phyloP scores from a whole-genome alignment of 1,140 invertebrate species.

The Muscidifurax raptorellus region DNA sequence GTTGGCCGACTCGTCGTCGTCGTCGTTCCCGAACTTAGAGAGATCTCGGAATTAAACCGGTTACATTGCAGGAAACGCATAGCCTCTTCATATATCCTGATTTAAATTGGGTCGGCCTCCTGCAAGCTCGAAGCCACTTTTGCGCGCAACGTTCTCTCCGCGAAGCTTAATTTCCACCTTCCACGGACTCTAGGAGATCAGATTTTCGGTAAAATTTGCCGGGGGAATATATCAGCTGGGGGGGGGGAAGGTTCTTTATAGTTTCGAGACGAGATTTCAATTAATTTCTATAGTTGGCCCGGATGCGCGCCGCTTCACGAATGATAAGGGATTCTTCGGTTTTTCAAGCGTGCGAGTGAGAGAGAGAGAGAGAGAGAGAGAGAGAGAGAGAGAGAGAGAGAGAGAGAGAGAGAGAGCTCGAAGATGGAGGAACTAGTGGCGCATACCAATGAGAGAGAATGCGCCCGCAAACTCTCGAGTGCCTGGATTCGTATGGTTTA shows the following conservation, averaged over 20 bases:
- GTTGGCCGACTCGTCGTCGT: neutral
- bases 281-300: constrained; percentile 28
- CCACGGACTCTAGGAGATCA: neutral
- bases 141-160: neutral
- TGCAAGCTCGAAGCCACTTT: constrained; percentile 1
- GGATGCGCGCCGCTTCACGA: neutral
- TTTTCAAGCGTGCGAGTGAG: neutral
- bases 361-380: neutral
- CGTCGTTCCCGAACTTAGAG: constrained; percentile 48
- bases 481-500: neutral
- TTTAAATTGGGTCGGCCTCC: constrained; percentile 59
- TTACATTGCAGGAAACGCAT: constrained; percentile 54
- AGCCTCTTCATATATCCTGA: constrained; percentile 56
- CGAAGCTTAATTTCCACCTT: constrained; percentile 15
- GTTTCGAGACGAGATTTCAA: constrained; percentile 32
- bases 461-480: neutral
- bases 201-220: constrained; percentile 40
- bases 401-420: too few species aligned
- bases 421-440: neutral
- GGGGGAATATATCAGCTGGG: neutral
- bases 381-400: too few species aligned
- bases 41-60: constrained; percentile 60
- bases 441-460: constrained; percentile 9
- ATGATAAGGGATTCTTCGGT: constrained; percentile 32
- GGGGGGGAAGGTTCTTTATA: neutral